Percentiles rank a stretch among this genome's conserved stretches.
Conservation (phyloP, 2,797 vertebrate genomes). For the Myotis findleyi region DNA sequence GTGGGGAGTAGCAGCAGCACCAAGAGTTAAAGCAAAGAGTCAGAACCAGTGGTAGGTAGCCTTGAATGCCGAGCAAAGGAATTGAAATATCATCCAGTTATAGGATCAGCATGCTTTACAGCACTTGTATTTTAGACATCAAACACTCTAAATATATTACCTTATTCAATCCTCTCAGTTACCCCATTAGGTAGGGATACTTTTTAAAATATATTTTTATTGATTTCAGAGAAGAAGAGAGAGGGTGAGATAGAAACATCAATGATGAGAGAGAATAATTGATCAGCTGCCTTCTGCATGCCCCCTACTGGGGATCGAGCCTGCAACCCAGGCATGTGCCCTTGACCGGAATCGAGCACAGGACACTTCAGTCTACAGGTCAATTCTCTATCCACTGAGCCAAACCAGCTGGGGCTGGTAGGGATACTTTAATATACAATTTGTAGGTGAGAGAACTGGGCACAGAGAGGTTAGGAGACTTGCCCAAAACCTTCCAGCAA, state of each 20-base stretch:
- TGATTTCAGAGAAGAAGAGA: too few relatives aligned
- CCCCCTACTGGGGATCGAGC: too few relatives aligned
- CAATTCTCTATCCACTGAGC: too few relatives aligned
- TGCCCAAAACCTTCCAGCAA: not conserved
- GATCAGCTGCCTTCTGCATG: too few relatives aligned
- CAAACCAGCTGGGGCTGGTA: not conserved
- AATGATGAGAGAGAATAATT: too few relatives aligned
- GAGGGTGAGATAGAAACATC: too few relatives aligned
- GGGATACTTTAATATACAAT: not conserved
- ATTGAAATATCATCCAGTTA: not conserved
- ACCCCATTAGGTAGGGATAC: not conserved
- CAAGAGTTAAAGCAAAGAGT: not conserved
- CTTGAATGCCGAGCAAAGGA: not conserved
- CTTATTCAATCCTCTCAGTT: not conserved
- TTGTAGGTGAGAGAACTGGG: not conserved
- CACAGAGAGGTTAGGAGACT: not conserved
- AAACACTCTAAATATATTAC: not conserved
- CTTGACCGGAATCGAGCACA: too few relatives aligned
- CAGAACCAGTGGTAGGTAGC: not conserved
- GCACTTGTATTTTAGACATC: not conserved
- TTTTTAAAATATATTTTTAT: not conserved
- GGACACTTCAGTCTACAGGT: too few relatives aligned
- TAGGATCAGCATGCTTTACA: not conserved
- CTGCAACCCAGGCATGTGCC: too few relatives aligned
- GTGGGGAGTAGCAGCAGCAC: not conserved